Percentiles rank a stretch among this genome's conserved stretches.
Conservation (phyloP, 2,797 vertebrate species). For the Sebastes flavidus region DNA sequence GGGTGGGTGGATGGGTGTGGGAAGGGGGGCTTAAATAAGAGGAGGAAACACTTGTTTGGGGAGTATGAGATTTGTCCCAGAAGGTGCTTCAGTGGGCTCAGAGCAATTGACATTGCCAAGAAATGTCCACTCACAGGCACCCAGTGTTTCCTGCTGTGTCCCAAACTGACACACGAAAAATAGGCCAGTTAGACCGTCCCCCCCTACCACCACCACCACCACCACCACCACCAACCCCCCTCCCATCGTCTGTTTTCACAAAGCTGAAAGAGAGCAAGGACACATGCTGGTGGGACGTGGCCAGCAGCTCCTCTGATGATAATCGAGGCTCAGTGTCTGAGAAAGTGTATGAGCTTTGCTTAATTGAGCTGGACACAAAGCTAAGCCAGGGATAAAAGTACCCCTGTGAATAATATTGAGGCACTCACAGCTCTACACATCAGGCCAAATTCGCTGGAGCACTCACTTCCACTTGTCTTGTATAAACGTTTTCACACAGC, state of each 20-base stretch:
- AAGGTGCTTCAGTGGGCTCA: constrained; percentile 43
- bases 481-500: constrained; percentile 42
- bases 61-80: constrained; percentile 47
- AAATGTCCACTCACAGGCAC: constrained; percentile 43
- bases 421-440: constrained; percentile 48
- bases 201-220: not conserved
- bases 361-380: constrained; percentile 71
- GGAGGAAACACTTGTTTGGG: constrained; percentile 64
- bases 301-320: constrained; percentile 48
- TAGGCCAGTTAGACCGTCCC: constrained; percentile 37
- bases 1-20: fast-evolving
- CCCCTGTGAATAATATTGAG: constrained; percentile 68
- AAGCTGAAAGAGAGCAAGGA: constrained; percentile 7
- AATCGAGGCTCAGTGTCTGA: constrained; percentile 52
- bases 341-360: constrained; percentile 55
- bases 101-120: constrained; percentile 63
- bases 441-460: constrained; percentile 57
- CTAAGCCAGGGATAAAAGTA: constrained; percentile 59
- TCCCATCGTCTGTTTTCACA: constrained; percentile 25
- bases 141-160: constrained; percentile 29
- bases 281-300: constrained; percentile 31
- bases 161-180: constrained; percentile 39
- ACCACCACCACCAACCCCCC: not conserved
- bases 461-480: constrained; percentile 43
- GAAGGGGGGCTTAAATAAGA: constrained; percentile 38